Percentiles rank a stretch among this genome's conserved stretches.
Evolutionary conservation across 2,797 vertebrate genomes (phyloP).

Genomic region (Falco concolor): DNA sequence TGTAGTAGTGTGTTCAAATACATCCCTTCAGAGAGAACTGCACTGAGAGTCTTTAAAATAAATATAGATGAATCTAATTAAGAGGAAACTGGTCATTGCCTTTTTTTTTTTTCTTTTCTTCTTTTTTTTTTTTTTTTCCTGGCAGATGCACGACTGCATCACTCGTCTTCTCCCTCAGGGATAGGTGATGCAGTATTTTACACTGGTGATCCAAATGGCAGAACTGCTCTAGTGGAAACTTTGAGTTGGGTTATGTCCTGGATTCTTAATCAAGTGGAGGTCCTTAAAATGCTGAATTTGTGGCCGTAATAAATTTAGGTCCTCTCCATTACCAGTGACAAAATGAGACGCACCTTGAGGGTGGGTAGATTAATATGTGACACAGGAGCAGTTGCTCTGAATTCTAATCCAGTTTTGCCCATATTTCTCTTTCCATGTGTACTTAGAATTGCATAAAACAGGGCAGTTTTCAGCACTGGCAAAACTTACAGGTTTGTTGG

Average conservation of each 20-base stretch:
- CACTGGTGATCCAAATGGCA: neutral
- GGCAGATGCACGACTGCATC: neutral
- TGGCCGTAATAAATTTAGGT: neutral
- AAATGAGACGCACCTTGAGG: neutral
- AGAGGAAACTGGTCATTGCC: neutral
- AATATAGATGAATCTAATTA: neutral
- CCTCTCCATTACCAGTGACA: neutral
- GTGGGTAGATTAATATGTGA: neutral
- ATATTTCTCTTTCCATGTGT: neutral
- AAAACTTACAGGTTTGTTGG: neutral
- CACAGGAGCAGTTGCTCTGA: neutral
- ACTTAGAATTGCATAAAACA: neutral
- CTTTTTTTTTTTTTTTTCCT: neutral
- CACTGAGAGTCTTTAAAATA: neutral
- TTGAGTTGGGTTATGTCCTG: neutral
- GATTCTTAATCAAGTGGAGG: neutral
- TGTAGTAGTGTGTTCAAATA: neutral
- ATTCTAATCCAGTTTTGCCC: neutral
- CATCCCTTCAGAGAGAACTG: neutral
- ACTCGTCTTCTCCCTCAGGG: neutral
- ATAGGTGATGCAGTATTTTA: neutral
- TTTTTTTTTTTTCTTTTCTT: neutral
- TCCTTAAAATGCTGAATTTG: neutral
- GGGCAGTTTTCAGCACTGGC: neutral
- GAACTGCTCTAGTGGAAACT: neutral